These are phyloP conservation scores for Sphaerophoria rueppellii DNA, from an alignment of 2,888 invertebrate genomes.

Conservation along the genomic window DNA sequence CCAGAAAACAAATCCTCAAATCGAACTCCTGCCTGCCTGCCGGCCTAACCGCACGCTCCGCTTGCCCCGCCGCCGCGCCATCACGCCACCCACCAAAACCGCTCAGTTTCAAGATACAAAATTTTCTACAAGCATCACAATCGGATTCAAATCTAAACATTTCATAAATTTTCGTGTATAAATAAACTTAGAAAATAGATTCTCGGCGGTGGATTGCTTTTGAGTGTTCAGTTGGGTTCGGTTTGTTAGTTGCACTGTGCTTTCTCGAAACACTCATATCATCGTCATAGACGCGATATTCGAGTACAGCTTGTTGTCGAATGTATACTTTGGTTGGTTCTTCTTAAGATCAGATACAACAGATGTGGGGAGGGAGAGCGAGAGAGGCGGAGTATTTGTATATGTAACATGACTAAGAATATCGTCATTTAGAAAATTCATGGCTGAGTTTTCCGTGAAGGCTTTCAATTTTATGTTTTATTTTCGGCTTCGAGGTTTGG, in stretches of 20 bases:
- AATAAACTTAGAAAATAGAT: slow-evolving; percentile 74
- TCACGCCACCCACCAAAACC: neutral
- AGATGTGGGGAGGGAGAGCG: neutral
- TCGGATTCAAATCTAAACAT: slow-evolving; percentile 74
- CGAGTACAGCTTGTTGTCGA: slow-evolving; percentile 63
- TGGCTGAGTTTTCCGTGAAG: slow-evolving; percentile 37
- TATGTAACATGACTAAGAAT: neutral
- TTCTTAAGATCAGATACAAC: slow-evolving; percentile 31
- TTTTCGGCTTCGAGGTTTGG: slow-evolving; percentile 33
- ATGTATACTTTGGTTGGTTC: neutral
- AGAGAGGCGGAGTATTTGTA: slow-evolving; percentile 6
- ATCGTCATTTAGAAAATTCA: slow-evolving; percentile 22
- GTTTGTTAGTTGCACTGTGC: slow-evolving; percentile 47
- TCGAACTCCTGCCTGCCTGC: slow-evolving; percentile 49
- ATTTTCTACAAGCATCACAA: slow-evolving; percentile 66
- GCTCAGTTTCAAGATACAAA: slow-evolving; percentile 69
- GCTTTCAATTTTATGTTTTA: slow-evolving; percentile 22
- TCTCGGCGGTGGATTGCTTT: slow-evolving; percentile 71
- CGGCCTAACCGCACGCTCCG: neutral
- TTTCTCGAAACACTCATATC: slow-evolving; percentile 53
- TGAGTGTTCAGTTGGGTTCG: slow-evolving; percentile 47
- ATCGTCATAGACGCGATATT: slow-evolving; percentile 32
- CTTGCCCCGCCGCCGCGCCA: no score
- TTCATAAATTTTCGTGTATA: slow-evolving; percentile 71
- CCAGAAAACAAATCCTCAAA: slow-evolving; percentile 66